Evolutionary conservation across 2,888 invertebrate genomes (phyloP).

Genomic region (Drosophila nigricruria): DNA sequence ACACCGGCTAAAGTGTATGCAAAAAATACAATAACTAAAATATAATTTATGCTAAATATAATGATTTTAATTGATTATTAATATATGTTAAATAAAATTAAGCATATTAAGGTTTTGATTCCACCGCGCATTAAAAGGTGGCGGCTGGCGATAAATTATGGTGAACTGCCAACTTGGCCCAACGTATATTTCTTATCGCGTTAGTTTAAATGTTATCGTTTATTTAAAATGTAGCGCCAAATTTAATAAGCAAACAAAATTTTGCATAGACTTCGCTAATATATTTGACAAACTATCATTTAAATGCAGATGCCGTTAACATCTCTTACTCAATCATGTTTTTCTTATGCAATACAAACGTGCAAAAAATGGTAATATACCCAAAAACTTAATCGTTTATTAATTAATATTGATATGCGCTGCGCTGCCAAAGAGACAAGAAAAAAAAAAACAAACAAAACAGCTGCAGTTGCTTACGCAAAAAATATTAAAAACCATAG

Average conservation of each 20-base stretch:
- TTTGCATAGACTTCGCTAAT: not conserved
- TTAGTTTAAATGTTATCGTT: not conserved
- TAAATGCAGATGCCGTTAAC: not conserved
- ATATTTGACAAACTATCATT: not conserved
- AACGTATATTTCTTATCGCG: not conserved
- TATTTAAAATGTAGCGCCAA: conserved; percentile 7
- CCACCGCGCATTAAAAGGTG: not conserved
- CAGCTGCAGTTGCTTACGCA: conserved; percentile 58
- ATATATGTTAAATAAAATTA: not conserved
- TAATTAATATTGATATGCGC: conserved; percentile 53
- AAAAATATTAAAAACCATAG: conserved; percentile 58
- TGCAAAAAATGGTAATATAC: conserved; percentile 32
- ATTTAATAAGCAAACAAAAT: not conserved
- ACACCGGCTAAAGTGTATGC: not conserved
- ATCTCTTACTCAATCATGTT: conserved; percentile 15
- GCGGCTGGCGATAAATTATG: not conserved
- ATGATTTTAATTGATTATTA: not conserved
- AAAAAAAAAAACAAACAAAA: conserved; percentile 16
- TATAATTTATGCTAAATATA: not conserved
- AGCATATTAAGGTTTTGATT: not conserved
- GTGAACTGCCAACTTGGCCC: conserved; percentile 35
- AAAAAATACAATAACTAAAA: not conserved
- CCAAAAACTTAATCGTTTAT: conserved; percentile 39
- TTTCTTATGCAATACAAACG: conserved; percentile 30
- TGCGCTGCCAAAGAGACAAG: conserved; percentile 30